phyloP scores from a whole-genome alignment of 2,113 vertebrate genomes.

The Passerina amoena region DNA sequence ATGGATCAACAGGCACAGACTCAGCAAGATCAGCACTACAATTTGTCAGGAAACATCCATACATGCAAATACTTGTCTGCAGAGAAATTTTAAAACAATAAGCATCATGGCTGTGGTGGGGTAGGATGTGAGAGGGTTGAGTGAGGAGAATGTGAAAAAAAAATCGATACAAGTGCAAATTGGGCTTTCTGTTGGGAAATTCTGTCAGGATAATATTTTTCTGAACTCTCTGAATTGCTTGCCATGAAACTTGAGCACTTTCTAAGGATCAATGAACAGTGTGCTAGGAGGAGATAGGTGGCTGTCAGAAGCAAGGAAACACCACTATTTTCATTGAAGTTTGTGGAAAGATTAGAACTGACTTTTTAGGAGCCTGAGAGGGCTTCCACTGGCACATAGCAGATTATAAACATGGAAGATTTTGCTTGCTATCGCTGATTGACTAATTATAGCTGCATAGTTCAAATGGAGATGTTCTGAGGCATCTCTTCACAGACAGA shows the following conservation, averaged over 20 bases:
- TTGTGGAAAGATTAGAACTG: not conserved
- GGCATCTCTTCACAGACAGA: not conserved
- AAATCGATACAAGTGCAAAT: not conserved
- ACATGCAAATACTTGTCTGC: not conserved
- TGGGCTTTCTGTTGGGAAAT: not conserved
- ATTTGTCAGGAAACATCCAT: not conserved
- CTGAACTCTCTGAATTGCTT: not conserved
- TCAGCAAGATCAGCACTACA: not conserved
- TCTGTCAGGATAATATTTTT: not conserved
- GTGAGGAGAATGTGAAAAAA: not conserved
- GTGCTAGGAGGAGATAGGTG: not conserved
- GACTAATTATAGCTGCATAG: constrained; percentile 7
- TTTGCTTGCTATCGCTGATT: not conserved
- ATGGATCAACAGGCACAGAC: not conserved
- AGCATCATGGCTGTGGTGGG: accelerated
- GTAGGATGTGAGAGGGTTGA: not conserved
- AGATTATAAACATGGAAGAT: not conserved
- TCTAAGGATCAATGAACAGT: not conserved
- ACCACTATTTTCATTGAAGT: not conserved
- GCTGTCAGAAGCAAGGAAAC: not conserved
- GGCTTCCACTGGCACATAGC: not conserved
- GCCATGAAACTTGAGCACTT: not conserved
- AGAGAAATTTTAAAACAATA: not conserved
- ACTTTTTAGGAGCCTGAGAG: not conserved
- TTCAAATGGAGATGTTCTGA: constrained; percentile 17